Evolutionary conservation across 2,797 vertebrate species (phyloP).

Genomic region (Paedocypris micromegethes): DNA sequence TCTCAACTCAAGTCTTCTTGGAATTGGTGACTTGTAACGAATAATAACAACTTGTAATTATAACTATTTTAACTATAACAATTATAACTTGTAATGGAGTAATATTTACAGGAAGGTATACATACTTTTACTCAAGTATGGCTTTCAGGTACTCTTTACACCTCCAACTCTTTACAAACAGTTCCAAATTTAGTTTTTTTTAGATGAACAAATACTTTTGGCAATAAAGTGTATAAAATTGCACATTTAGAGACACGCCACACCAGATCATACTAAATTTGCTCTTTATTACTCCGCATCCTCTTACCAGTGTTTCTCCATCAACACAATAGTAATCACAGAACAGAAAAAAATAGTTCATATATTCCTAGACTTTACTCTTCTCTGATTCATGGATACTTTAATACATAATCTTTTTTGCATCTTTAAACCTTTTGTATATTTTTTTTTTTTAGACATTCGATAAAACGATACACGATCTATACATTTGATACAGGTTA

Average conservation of each 20-base stretch:
- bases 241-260: constrained; percentile 12
- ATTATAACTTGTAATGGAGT: too few relatives aligned
- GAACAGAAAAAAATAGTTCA: constrained; percentile 99
- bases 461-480: constrained; percentile 92
- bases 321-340: constrained; percentile 96
- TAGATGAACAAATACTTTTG: too few relatives aligned
- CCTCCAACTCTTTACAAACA: too few relatives aligned
- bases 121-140: too few relatives aligned
- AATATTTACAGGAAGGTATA: too few relatives aligned
- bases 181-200: too few relatives aligned
- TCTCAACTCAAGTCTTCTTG: too few relatives aligned
- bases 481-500: constrained; percentile 99
- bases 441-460: constrained; percentile 78
- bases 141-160: too few relatives aligned
- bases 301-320: constrained; percentile 92
- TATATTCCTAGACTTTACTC: constrained; percentile 78
- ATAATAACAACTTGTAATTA: too few relatives aligned
- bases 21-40: too few relatives aligned
- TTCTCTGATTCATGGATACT: constrained; percentile 64
- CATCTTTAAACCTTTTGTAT: constrained; percentile 2
- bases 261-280: constrained; percentile 86
- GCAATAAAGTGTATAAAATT: too few relatives aligned
- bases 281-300: constrained; percentile 99
- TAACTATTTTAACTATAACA: too few relatives aligned
- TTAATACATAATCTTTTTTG: constrained; percentile 66